These are phyloP conservation scores for Urocolius indicus DNA, from an alignment of 2,113 vertebrate genomes.

Conservation along the genomic window DNA sequence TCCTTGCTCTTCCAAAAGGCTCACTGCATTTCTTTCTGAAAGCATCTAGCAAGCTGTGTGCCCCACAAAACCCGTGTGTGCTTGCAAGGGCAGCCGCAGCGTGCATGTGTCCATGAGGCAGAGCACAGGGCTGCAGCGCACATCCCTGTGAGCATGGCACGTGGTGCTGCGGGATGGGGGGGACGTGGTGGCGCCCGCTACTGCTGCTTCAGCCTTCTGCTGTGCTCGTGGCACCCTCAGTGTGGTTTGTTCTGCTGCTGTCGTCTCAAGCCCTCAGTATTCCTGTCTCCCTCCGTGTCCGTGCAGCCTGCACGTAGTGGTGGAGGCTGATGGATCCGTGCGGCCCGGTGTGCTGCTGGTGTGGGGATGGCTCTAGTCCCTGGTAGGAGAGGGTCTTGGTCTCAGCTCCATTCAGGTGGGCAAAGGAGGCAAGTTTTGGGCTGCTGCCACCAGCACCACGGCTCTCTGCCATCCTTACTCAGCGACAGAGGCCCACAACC, in stretches of 20 bases:
- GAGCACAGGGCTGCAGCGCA: not conserved
- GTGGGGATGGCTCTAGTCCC: not conserved
- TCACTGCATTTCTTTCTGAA: not conserved
- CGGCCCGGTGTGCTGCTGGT: not conserved
- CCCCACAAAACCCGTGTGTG: rapidly evolving
- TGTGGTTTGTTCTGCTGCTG: not conserved
- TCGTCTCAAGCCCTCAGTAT: not conserved
- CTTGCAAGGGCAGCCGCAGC: not conserved
- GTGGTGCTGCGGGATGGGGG: rapidly evolving
- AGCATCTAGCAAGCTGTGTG: not conserved
- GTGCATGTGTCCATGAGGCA: not conserved
- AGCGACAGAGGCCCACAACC: rapidly evolving
- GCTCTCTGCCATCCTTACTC: not conserved
- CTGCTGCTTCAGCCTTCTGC: not conserved
- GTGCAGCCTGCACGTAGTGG: rapidly evolving
- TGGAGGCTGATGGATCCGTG: not conserved
- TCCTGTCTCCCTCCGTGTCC: rapidly evolving
- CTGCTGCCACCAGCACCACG: rapidly evolving
- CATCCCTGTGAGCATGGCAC: not conserved
- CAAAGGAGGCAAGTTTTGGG: not conserved
- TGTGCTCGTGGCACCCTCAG: rapidly evolving
- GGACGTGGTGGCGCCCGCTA: not conserved
- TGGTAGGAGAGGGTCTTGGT: not conserved
- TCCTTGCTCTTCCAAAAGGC: not conserved
- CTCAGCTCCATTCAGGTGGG: rapidly evolving